Evolutionary conservation across 2,797 vertebrate genomes (phyloP), one percentile per base, ranked within the genome.

Genomic region (Phataginus tetradactyla): DNA sequence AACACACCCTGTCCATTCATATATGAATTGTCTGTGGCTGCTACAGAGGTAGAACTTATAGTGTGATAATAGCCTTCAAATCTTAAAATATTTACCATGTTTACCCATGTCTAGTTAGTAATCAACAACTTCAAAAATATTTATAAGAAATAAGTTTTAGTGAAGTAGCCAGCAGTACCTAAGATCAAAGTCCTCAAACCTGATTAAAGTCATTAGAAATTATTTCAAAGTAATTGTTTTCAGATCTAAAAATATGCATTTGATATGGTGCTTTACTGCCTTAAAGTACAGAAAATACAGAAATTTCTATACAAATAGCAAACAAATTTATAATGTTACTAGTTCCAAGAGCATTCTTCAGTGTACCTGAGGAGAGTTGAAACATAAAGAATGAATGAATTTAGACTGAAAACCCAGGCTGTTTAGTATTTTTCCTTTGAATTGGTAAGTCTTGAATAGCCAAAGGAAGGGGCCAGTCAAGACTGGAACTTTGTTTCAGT

Each of bases 201-300:
- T 87, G 39, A 51, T 71, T 68, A n/a, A 64, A 81, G 49, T 92
- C 1, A n/a, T 63, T 89, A 88, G 64, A 75, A 91, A 81, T 27
- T 29, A 25, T 86, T 90, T 86, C 75, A 75, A 96, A 61, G 8
- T 57, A 45, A 10, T 90, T 66, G 72, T 85, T 94, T 92, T 90
- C 86, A 88, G 6, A 92, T 88, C 55, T 92, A 74, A 96, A 87
- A 94, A 51, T 37, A 55, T 2, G 5, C 39, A 81, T 89, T 91
- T 93, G 37, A n/a, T 72, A 1, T 74, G 5, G 23, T 85, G 4
- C 32, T 45, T 45, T 45, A 45, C 45, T 45, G 45, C 45, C 45
- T 45, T 12, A 45, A 10, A 45, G 45, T 45, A 45, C 45, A 45
- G 45, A 45, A 45, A 45, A 12, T 45, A 45, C 11, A 45, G 45